Conservation (phyloP, 2,888 invertebrate species). For the Tinea pellionella region DNA sequence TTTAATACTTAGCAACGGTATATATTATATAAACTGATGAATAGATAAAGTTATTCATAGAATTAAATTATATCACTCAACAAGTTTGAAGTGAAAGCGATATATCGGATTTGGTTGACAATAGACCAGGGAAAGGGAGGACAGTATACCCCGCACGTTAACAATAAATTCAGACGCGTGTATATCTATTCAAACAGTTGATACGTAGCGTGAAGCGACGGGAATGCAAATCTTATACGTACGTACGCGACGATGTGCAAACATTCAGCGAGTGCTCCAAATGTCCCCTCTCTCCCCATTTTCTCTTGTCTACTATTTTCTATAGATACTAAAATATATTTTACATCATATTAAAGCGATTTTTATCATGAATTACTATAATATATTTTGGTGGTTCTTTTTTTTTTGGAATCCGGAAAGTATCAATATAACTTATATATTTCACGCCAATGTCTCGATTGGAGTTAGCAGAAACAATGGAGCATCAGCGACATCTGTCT, state of each 20-base stretch:
- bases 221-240: constrained; percentile 45
- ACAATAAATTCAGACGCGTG: constrained; percentile 61
- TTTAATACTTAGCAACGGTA: too few relatives aligned
- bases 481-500: too few relatives aligned
- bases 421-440: too few relatives aligned
- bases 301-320: background rate
- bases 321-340: background rate
- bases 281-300: background rate
- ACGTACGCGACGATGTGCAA: constrained; percentile 51
- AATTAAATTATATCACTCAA: constrained; percentile 25
- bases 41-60: constrained; percentile 16
- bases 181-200: constrained; percentile 68
- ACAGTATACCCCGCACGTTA: constrained; percentile 1
- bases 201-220: constrained; percentile 49
- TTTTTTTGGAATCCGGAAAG: background rate
- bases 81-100: constrained; percentile 58
- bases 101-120: constrained; percentile 62
- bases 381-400: too few relatives aligned
- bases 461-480: too few relatives aligned
- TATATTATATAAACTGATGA: background rate
- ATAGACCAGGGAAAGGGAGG: constrained; percentile 27
- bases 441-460: too few relatives aligned
- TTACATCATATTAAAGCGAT: too few relatives aligned
- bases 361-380: too few relatives aligned
- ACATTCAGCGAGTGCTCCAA: constrained; percentile 27